phyloP scores from a whole-genome alignment of 2,113 vertebrate genomes.

The Murina feae region DNA sequence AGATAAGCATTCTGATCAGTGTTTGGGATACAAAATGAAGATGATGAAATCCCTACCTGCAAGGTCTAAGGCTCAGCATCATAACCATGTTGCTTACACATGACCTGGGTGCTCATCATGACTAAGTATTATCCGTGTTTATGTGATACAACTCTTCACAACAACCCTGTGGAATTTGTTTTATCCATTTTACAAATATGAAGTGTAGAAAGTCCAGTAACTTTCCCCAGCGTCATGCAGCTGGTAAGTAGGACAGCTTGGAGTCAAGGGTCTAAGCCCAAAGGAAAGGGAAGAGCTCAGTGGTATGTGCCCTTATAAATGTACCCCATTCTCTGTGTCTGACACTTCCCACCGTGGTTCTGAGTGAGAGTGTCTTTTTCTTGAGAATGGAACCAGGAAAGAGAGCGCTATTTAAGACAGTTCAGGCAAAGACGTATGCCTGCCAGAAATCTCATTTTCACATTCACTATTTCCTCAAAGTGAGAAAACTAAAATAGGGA shows the following conservation, averaged over 20 bases:
- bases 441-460: conserved; percentile 13
- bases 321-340: not conserved
- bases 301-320: not conserved
- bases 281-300: not conserved
- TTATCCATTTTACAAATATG: not conserved
- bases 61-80: not conserved
- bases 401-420: not conserved
- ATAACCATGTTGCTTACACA: not conserved
- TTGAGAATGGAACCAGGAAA: not conserved
- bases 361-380: not conserved
- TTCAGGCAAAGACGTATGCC: not conserved
- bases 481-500: not conserved
- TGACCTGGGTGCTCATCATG: not conserved
- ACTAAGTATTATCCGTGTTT: not conserved
- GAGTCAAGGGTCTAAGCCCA: not conserved
- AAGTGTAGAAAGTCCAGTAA: not conserved
- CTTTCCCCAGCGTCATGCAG: not conserved
- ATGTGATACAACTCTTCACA: not conserved
- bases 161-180: not conserved
- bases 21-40: not conserved
- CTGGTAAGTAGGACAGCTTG: not conserved
- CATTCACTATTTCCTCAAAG: not conserved
- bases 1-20: not conserved
- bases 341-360: not conserved
- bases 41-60: not conserved